phyloP scores from a whole-genome alignment of 2,797 vertebrate genomes.

The Podarcis lilfordi region DNA sequence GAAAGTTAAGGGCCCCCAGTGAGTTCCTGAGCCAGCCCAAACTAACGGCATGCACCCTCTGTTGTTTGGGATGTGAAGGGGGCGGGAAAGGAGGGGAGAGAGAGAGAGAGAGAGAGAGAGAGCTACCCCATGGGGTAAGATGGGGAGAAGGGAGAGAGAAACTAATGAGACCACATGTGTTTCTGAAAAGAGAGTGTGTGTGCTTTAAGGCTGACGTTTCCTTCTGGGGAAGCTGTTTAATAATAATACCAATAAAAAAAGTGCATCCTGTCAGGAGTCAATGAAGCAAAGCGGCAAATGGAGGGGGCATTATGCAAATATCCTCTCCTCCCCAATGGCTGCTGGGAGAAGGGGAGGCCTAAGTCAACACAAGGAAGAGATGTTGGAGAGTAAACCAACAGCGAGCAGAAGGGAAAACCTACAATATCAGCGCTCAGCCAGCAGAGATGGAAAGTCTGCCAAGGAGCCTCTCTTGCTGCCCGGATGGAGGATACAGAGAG shows the following conservation, averaged over 20 bases:
- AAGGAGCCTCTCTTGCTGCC: neutral
- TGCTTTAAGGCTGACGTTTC: neutral
- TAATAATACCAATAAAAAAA: neutral
- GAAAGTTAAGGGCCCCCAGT: neutral
- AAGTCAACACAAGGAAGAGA: slow-evolving; percentile 14
- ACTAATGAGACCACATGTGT: neutral
- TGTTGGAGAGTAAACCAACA: slow-evolving; percentile 31
- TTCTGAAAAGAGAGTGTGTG: neutral
- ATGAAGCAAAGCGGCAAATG: neutral
- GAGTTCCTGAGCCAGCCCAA: neutral
- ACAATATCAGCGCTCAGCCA: neutral
- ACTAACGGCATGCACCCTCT: too few relatives aligned
- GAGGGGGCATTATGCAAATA: neutral
- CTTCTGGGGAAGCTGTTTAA: neutral
- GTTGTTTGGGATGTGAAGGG: neutral
- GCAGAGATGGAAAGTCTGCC: slow-evolving; percentile 7
- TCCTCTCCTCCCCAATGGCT: slow-evolving; percentile 13
- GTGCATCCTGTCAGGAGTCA: neutral
- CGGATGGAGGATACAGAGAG: too few relatives aligned
- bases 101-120: neutral
- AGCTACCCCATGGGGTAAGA: neutral
- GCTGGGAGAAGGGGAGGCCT: slow-evolving; percentile 38
- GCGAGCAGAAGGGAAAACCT: neutral
- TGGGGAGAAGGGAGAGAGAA: neutral
- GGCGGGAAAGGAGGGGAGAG: too few relatives aligned